Conservation (phyloP, 2,797 vertebrate genomes). For the Cuniculus paca region DNA sequence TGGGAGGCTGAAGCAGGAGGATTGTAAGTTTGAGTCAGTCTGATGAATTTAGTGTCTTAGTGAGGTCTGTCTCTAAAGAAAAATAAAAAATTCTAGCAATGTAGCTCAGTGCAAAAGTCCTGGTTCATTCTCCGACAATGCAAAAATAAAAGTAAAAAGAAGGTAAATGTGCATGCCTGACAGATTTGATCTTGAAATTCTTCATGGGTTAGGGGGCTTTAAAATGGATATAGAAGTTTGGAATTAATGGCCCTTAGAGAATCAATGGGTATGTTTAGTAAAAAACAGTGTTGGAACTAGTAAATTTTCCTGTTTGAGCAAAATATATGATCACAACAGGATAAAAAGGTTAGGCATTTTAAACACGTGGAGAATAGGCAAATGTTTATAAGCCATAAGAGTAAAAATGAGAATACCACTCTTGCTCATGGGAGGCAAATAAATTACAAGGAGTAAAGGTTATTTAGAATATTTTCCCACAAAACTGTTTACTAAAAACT, state of each 20-base stretch:
- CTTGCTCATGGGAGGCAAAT: background rate
- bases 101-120: background rate
- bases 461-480: background rate
- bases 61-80: background rate
- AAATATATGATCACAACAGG: background rate
- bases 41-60: background rate
- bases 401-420: background rate
- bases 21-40: background rate
- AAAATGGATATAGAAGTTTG: conserved; percentile 32
- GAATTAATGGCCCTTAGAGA: background rate
- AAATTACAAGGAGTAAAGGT: conserved; percentile 25
- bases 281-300: background rate
- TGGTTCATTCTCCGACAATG: background rate
- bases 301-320: background rate
- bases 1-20: background rate
- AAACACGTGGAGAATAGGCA: conserved; percentile 1
- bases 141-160: background rate
- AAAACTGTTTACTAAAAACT: background rate
- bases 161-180: background rate
- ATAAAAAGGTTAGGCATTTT: conserved; percentile 2
- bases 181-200: background rate
- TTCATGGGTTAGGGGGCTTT: conserved; percentile 6
- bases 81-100: background rate
- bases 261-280: background rate
- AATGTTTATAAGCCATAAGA: background rate